Base-by-base conservation (phyloP, 2,797 vertebrate species). In the Cheracebus regulus region DNA sequence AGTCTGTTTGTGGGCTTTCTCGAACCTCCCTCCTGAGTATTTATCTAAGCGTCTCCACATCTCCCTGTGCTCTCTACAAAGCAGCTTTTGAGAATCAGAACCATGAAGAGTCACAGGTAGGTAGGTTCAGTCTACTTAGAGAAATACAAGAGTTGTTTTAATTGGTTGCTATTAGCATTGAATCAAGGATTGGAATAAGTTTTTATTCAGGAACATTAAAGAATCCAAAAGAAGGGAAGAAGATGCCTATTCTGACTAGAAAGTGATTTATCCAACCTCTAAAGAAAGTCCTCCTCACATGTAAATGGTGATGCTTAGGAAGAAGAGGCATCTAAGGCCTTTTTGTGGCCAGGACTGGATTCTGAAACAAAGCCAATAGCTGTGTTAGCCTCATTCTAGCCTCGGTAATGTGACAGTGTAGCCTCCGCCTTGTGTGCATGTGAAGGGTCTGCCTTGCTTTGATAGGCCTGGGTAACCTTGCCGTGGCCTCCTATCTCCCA, bases 141-240 rank as follows among this genome's bases (percentile, higher is more conserved):
- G 28, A 72, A 94, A 89, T 70, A 46, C 28, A 89, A 72, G 44
- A 14, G 5, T 72, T 81, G 28, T 61, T 83, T 91, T 83, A 93
- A 84, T 46, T 72, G 72, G 33, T 10, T 79, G 82, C 41, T 79
- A 87, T 36, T 88, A 86, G 11, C 20, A 52, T 64, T 70, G 22
- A 95, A 84, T 61, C 44, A 75, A 88, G 41, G 7, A 36, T 58
- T 90, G 36, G 41, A 46, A 5, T 50, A 80, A 24, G 2, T 64
- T 86, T 95, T 94, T 36, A 85, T n/a, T 39, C 28, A 46, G 46
- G 20, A 95, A 80, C 12, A 80, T 44, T 82, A 50, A 78, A 95
- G 26, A 88, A 61, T 17, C 33, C 13, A 90, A 79, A 26, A 85
- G 19, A 48, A 52, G 5, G 48, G 3, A 84, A 79, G 13, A 92